Conservation (phyloP, 2,888 invertebrate species). For the Eupsilia transversa region DNA sequence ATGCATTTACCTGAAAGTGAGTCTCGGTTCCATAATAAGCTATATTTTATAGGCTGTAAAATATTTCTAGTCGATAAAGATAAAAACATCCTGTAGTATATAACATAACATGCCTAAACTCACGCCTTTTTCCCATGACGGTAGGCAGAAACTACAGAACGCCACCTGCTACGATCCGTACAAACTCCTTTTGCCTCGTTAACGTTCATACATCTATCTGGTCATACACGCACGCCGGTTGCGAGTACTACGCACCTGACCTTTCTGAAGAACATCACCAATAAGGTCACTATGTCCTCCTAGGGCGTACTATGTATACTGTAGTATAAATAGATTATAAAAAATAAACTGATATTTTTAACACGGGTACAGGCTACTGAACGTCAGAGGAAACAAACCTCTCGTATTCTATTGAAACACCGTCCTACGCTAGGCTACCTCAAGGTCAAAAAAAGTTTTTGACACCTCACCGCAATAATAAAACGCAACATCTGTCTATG, state of each 20-base stretch:
- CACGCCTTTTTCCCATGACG: no score
- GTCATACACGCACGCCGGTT: no score
- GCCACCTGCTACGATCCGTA: no score
- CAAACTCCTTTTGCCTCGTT: no score
- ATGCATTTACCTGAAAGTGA: conserved; percentile 9
- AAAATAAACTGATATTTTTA: not conserved
- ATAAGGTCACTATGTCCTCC: no score
- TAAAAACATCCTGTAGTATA: conserved; percentile 6
- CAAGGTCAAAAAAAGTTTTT: not conserved
- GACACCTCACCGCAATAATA: not conserved
- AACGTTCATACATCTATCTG: no score
- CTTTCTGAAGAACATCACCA: no score
- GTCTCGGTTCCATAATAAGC: conserved; percentile 3
- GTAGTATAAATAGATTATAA: not conserved
- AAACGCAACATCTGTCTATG: not conserved
- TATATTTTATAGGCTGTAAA: conserved; percentile 12
- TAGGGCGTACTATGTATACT: no score
- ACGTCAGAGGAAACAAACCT: not conserved
- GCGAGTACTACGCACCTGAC: no score
- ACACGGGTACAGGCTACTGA: not conserved
- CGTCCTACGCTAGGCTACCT: not conserved
- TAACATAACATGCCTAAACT: no score
- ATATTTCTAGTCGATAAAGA: not conserved
- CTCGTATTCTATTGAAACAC: not conserved
- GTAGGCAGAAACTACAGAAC: no score